A percentile compares a stretch with the other conserved stretches of the same genome.
phyloP scores from a whole-genome alignment of 1,140 invertebrate species.

The Cephus cinctus region DNA sequence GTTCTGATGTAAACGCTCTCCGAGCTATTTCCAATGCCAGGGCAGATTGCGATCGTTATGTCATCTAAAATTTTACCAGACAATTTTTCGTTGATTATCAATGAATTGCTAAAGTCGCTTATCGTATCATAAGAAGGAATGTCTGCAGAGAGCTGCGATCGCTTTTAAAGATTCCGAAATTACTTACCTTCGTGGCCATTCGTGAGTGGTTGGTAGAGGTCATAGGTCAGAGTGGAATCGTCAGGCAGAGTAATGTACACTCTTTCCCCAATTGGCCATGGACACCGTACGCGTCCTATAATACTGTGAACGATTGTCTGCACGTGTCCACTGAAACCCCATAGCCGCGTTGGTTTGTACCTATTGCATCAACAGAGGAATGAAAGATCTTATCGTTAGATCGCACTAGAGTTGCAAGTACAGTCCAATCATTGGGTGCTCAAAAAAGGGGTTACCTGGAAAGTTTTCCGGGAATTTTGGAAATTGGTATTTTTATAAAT shows the following conservation, averaged over 20 bases:
- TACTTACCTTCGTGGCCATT: constrained; percentile 61
- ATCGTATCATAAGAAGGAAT: not conserved
- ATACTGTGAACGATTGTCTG: constrained; percentile 90
- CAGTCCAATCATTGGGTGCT: no score
- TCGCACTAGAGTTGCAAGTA: no score
- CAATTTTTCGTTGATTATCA: not conserved
- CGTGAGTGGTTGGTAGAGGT: constrained; percentile 81
- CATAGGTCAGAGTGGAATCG: constrained; percentile 87
- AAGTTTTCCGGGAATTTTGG: no score
- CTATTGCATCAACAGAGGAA: no score
- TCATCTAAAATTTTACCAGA: constrained; percentile 65
- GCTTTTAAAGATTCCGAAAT: not conserved
- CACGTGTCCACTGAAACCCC: constrained; percentile 92
- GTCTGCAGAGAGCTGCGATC: not conserved
- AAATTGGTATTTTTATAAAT: no score
- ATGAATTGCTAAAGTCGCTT: not conserved
- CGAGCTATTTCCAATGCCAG: constrained; percentile 90
- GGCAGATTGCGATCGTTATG: constrained; percentile 84
- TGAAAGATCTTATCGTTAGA: no score
- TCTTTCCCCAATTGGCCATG: constrained; percentile 81
- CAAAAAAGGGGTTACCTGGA: no score
- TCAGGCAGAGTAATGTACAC: constrained; percentile 73
- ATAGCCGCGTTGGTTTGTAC: constrained; percentile 85
- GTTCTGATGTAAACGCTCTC: constrained; percentile 91
- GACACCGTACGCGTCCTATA: constrained; percentile 81